Conservation (phyloP, 2,113 vertebrate genomes). For the Formicarius rufipectus region DNA sequence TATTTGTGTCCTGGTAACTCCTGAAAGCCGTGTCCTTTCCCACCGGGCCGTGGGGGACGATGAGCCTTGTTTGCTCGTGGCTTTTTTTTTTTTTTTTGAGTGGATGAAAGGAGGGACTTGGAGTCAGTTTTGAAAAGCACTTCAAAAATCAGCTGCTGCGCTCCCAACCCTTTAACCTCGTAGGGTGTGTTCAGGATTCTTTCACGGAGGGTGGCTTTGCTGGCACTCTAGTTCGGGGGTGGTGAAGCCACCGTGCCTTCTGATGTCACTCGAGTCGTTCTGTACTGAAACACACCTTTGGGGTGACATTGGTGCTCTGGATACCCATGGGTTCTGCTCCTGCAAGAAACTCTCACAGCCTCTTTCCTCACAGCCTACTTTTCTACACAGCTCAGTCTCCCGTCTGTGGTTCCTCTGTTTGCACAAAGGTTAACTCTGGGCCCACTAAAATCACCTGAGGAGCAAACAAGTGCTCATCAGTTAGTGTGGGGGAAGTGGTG, state of each 20-base stretch:
- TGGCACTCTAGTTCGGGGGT: not conserved
- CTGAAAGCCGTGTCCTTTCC: not conserved
- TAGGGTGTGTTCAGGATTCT: not conserved
- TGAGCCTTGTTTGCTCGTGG: not conserved
- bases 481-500: not conserved
- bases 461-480: not conserved
- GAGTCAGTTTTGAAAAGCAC: not conserved
- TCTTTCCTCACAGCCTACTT: not conserved
- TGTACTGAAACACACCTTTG: accelerated
- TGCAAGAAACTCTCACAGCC: not conserved
- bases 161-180: accelerated
- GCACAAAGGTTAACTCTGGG: not conserved
- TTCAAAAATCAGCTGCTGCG: accelerated
- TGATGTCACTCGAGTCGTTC: not conserved
- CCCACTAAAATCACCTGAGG: not conserved
- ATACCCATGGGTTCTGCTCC: not conserved
- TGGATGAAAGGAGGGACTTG: not conserved
- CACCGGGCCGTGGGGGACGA: not conserved
- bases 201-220: accelerated
- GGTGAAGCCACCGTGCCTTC: not conserved
- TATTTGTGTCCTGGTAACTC: no score
- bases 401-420: not conserved
- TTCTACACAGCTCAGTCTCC: not conserved
- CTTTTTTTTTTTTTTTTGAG: not conserved
- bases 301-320: not conserved